Evolutionary conservation across 2,797 vertebrate species (phyloP).

Genomic region (Phrynocephalus vlangalii): DNA sequence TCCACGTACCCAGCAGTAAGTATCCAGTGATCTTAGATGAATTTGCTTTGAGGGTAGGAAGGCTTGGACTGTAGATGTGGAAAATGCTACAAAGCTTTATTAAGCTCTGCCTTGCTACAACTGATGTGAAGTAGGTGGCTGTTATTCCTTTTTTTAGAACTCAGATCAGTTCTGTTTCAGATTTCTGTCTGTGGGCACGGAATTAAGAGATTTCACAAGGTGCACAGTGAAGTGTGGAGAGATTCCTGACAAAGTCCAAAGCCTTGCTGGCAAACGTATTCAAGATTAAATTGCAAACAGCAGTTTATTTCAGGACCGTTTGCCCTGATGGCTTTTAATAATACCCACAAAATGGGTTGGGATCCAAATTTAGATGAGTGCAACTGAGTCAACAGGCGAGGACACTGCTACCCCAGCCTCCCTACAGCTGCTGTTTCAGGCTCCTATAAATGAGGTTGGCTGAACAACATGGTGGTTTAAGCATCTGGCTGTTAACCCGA

Average conservation of each 20-base stretch:
- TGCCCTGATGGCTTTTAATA: neutral
- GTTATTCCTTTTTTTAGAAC: neutral
- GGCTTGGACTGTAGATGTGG: neutral
- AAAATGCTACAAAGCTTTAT: neutral
- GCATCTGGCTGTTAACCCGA: too few relatives aligned
- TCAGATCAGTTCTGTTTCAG: neutral
- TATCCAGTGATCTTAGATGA: neutral
- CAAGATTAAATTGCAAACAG: slow-evolving; percentile 17
- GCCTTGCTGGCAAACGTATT: neutral
- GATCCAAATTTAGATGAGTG: neutral
- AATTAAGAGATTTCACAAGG: neutral
- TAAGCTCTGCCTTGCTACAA: neutral
- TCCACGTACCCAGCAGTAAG: neutral
- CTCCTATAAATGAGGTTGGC: neutral
- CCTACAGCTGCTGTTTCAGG: neutral
- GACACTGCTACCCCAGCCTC: neutral
- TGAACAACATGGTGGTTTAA: too few relatives aligned
- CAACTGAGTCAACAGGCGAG: neutral
- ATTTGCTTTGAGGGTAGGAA: neutral
- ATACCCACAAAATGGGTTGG: neutral
- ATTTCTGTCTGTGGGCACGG: neutral
- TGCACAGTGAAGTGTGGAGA: neutral
- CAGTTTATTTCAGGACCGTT: slow-evolving; percentile 1
- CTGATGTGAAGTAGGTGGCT: neutral
- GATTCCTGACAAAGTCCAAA: neutral